A percentile compares a stretch with the other conserved stretches of the same genome.
These are phyloP conservation scores for Tillus elongatus DNA, from an alignment of 2,888 invertebrate species.

Conservation along the genomic window DNA sequence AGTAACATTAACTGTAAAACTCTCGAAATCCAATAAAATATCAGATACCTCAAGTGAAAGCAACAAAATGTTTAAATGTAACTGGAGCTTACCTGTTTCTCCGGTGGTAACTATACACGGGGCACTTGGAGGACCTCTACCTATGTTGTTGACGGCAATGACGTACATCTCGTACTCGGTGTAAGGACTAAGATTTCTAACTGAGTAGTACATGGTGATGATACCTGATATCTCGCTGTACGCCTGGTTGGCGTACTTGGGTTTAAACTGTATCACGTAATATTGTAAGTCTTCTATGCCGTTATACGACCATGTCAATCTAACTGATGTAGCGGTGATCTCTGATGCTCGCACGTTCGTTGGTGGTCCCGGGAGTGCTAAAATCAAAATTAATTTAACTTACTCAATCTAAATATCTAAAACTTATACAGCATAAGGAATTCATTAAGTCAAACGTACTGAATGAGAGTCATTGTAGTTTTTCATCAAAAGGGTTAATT, in stretches of 20 bases:
- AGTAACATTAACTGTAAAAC: too few relatives aligned
- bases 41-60: too few relatives aligned
- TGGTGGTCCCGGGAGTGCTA: conserved; percentile 88
- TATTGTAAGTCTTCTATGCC: conserved; percentile 85
- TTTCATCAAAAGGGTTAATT: too few relatives aligned
- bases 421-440: too few relatives aligned
- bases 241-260: conserved; percentile 85
- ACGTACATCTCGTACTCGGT: conserved; percentile 96
- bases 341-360: conserved; percentile 84
- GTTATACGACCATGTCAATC: conserved; percentile 87
- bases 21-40: too few relatives aligned
- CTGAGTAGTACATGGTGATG: conserved; percentile 85
- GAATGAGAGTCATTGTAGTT: too few relatives aligned
- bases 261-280: conserved; percentile 94
- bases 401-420: too few relatives aligned
- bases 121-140: conserved; percentile 80
- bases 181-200: conserved; percentile 83
- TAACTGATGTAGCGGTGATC: conserved; percentile 87
- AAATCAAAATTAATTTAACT: too few relatives aligned
- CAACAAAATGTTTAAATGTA: too few relatives aligned
- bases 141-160: conserved; percentile 89
- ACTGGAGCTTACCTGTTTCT: conserved; percentile 86
- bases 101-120: conserved; percentile 90
- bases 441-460: too few relatives aligned
- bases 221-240: conserved; percentile 90